Conservation (phyloP, 35 echinoderm and acorn worm species). For the Strongylocentrotus purpuratus region DNA sequence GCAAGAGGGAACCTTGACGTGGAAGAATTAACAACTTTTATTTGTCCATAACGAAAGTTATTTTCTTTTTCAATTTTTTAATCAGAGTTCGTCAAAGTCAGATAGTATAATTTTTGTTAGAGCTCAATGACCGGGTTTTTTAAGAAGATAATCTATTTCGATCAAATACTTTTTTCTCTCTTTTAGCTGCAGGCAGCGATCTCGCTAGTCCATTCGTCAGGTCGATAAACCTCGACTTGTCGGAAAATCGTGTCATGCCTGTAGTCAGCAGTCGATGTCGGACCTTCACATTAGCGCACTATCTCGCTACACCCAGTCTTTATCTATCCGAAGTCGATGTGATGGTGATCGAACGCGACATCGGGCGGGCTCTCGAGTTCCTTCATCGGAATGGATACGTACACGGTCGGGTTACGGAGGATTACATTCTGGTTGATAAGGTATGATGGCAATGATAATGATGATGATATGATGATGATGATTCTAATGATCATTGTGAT, state of each 20-base stretch:
- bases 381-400: slow-evolving; percentile 74
- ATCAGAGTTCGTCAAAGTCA: too few species aligned
- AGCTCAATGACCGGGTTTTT: too few species aligned
- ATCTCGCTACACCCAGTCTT: slow-evolving; percentile 58
- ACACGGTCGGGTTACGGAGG: slow-evolving; percentile 69
- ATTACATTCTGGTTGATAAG: slow-evolving; percentile 79
- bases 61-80: too few species aligned
- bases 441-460: slow-evolving; percentile 19
- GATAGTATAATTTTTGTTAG: too few species aligned
- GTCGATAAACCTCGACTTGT: slow-evolving; percentile 64
- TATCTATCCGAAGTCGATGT: slow-evolving; percentile 61
- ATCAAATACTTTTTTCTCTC: slow-evolving; percentile 14
- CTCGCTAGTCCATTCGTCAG: slow-evolving; percentile 55
- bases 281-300: slow-evolving; percentile 65
- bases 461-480: not conserved
- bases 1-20: too few species aligned
- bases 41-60: too few species aligned
- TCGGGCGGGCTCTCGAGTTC: slow-evolving; percentile 79
- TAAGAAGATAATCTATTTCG: too few species aligned
- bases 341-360: slow-evolving; percentile 74
- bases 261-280: slow-evolving; percentile 68
- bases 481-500: not conserved
- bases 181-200: slow-evolving; percentile 29
- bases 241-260: slow-evolving; percentile 70
- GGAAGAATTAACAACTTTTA: too few species aligned